phyloP scores from a whole-genome alignment of 2,113 vertebrate genomes.

The Fregetta grallaria region DNA sequence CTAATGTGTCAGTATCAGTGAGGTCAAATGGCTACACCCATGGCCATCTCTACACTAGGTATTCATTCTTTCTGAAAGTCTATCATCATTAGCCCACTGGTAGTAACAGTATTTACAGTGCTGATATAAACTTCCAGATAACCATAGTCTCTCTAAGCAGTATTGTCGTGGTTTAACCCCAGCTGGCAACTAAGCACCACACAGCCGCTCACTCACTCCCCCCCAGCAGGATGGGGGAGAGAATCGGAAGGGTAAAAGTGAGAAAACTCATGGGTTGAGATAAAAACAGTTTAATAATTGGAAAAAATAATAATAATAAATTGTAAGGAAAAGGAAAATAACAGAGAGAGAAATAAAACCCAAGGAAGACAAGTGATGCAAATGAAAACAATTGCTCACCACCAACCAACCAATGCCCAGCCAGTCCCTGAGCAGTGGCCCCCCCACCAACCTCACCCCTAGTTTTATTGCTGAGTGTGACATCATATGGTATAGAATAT shows the following conservation, averaged over 20 bases:
- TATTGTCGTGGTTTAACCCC: neutral
- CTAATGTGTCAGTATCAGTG: neutral
- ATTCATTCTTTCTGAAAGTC: neutral
- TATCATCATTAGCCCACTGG: neutral
- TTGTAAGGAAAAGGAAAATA: too few relatives aligned
- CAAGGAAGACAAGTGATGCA: too few relatives aligned
- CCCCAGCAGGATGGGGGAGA: neutral
- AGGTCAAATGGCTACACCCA: neutral
- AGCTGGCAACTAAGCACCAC: neutral
- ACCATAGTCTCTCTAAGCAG: neutral
- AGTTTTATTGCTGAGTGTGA: too few relatives aligned
- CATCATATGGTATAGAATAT: too few relatives aligned
- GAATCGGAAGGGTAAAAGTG: neutral
- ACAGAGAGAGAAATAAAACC: too few relatives aligned
- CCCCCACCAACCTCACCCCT: too few relatives aligned
- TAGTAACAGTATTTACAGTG: neutral
- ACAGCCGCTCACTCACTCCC: neutral
- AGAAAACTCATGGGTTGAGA: neutral
- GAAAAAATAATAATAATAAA: too few relatives aligned
- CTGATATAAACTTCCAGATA: neutral
- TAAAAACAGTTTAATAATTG: too few relatives aligned
- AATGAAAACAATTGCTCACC: too few relatives aligned
- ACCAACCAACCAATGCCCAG: too few relatives aligned
- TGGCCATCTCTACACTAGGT: neutral
- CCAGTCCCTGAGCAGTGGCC: too few relatives aligned